Base-by-base conservation (phyloP, 2,888 invertebrate species). In the Sesia bembeciformis region DNA sequence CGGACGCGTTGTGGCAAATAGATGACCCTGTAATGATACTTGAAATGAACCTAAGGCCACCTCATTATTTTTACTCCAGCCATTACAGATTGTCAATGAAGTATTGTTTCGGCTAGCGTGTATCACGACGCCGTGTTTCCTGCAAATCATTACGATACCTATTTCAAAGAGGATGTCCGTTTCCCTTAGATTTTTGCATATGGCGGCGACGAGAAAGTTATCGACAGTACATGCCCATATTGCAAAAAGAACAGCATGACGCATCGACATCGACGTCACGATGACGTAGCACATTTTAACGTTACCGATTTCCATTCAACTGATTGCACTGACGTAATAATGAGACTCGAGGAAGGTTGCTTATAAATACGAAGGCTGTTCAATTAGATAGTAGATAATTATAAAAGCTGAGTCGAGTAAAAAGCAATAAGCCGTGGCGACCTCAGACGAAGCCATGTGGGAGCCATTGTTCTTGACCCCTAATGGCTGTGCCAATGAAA, bases 121-220 rank as follows among this genome's bases (percentile, higher is more conserved):
- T 70, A 66, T 61, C 58, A 56, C 62, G 75, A 69, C 71, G 74
- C 65, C 76, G 62, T 62, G 72, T 78, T 84, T 85, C 83, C 81
- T 81, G 77, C 65, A 71, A 65, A 68, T 66, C 64, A 64, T 62
- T 65, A 65, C 69, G 67, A 67, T 70, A 67, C 68, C 62, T 67
- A 74, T 60, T 68, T 62, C 61, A 60, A 65, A 72, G 70, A 82
- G 87, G 87, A 87, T 72, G 72, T 88, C 87, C 87, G 87, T 75
- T 88, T 87, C 87, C 87, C 84, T 68, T 62, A 63, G 6, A 50
- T 50, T 38, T 50, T 50, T 50, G 50, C 81, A 84, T 84, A 71
- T 57, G 58, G 54, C 39, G 4, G 50, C 39, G 7, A 56, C 65
- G 67, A 65, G 77, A 78, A 80, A 77, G 74, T 70, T 64, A 62